Percentiles rank a stretch among this genome's conserved stretches.
Evolutionary conservation across 2,888 invertebrate species (phyloP).

Genomic region (Leucophenga montana): DNA sequence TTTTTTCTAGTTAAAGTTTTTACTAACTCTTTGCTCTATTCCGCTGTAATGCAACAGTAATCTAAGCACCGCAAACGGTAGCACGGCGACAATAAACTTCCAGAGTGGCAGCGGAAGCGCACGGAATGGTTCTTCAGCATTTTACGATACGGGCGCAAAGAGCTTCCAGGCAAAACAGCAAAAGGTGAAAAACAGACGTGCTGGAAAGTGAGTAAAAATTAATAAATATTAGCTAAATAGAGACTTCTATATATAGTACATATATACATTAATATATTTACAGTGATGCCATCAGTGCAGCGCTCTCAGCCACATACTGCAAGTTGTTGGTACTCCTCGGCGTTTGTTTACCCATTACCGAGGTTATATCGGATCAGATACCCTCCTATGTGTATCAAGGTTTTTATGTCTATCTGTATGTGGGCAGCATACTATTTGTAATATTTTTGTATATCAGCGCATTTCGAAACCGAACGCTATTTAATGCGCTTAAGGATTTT

Average conservation of each 20-base stretch:
- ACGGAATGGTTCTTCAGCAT: conserved; percentile 54
- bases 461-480: conserved; percentile 78
- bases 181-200: conserved; percentile 71
- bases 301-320: conserved; percentile 87
- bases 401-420: conserved; percentile 87
- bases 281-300: conserved; percentile 82
- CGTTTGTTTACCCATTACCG: conserved; percentile 89
- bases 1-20: neutral
- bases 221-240: neutral
- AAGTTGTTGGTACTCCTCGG: conserved; percentile 89
- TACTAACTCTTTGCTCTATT: neutral
- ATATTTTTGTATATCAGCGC: conserved; percentile 81
- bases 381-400: conserved; percentile 86
- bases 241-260: neutral
- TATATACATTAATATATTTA: conserved; percentile 48
- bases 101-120: conserved; percentile 57
- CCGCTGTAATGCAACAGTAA: conserved; percentile 44
- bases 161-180: conserved; percentile 67
- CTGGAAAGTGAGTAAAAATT: conserved; percentile 72
- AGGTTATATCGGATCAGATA: conserved; percentile 86
- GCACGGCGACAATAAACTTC: conserved; percentile 66
- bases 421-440: conserved; percentile 84
- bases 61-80: conserved; percentile 61
- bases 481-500: conserved; percentile 76
- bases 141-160: conserved; percentile 60